A percentile compares a stretch with the other conserved stretches of the same genome.
phyloP scores from a whole-genome alignment of 1,140 invertebrate species.

The Rhyacophila brunnea region DNA sequence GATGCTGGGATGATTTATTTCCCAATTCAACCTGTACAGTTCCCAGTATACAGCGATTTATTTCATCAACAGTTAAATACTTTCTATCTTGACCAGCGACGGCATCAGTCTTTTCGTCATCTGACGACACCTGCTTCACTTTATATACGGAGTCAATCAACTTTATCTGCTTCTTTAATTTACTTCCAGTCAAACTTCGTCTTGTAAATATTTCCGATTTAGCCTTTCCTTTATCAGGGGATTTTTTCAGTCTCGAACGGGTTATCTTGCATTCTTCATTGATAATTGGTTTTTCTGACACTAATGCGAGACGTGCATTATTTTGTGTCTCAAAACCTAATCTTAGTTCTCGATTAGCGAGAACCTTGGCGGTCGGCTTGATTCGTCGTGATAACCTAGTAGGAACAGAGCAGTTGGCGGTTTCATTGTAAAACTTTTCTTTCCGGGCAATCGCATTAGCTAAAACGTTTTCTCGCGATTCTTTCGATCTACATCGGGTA shows the following conservation, averaged over 20 bases:
- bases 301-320: conserved; percentile 47
- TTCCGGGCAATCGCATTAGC: conserved; percentile 59
- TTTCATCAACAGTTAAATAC: conserved; percentile 8
- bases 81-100: background rate
- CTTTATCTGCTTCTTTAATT: conserved; percentile 39
- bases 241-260: conserved; percentile 26
- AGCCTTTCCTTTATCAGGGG: conserved; percentile 14
- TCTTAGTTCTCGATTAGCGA: conserved; percentile 57
- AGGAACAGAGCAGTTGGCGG: conserved; percentile 30
- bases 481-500: conserved; percentile 50
- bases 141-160: conserved; percentile 5
- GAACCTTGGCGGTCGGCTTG: conserved; percentile 58
- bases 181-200: conserved; percentile 28
- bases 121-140: conserved; percentile 6
- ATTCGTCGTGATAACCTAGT: conserved; percentile 50
- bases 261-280: conserved; percentile 31
- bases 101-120: conserved; percentile 4
- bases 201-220: conserved; percentile 3
- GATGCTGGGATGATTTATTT: background rate
- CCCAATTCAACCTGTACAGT: background rate
- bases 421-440: conserved; percentile 55
- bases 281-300: conserved; percentile 38
- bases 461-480: conserved; percentile 52
- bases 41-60: conserved; percentile 20
- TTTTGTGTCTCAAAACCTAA: conserved; percentile 58